phyloP scores from a whole-genome alignment of 1,140 invertebrate genomes.

The Eriocheir sinensis region DNA sequence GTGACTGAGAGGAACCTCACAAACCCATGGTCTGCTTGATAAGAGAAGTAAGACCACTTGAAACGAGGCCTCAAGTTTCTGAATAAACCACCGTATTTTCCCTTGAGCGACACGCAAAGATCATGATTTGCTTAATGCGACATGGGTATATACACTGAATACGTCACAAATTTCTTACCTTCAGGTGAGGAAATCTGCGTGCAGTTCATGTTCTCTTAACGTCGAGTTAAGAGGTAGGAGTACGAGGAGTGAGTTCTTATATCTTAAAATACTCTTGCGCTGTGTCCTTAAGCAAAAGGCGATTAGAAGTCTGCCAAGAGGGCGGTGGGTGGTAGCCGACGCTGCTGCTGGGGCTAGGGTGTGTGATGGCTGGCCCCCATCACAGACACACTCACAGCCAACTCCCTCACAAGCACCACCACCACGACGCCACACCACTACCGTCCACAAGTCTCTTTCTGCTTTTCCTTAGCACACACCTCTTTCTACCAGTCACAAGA shows the following conservation, averaged over 20 bases:
- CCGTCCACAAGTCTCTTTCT: neutral
- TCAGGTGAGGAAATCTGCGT: neutral
- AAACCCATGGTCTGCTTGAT: neutral
- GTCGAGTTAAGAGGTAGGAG: too few relatives aligned
- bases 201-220: neutral
- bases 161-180: neutral
- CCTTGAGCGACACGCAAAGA: too few relatives aligned
- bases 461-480: neutral
- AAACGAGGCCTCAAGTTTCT: too few relatives aligned
- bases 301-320: constrained; percentile 58
- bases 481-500: neutral
- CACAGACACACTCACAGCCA: too few relatives aligned
- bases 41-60: too few relatives aligned
- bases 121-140: neutral
- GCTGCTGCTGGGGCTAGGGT: constrained; percentile 46
- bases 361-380: constrained; percentile 60
- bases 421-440: constrained; percentile 30
- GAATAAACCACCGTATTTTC: too few relatives aligned
- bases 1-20: neutral
- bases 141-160: neutral
- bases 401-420: constrained; percentile 45
- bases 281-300: neutral
- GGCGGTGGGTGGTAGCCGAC: constrained; percentile 42
- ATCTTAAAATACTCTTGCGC: constrained; percentile 11
- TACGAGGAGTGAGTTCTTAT: too few relatives aligned